These are phyloP conservation scores for Nycticryphes semicollaris DNA, from an alignment of 2,113 vertebrate genomes.

Conservation along the genomic window DNA sequence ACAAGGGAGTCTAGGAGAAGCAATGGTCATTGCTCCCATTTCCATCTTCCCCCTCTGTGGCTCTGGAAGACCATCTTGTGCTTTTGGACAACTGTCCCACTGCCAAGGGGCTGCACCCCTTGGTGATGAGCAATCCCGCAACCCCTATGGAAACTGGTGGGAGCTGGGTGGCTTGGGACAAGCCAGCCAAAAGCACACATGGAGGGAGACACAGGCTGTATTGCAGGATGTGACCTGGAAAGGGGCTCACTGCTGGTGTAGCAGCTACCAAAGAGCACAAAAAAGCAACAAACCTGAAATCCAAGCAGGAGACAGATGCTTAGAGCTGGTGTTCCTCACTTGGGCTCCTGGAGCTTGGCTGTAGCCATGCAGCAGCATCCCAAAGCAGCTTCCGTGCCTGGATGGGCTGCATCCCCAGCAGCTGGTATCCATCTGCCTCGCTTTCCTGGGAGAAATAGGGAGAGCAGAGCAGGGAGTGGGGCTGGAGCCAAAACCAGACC, in stretches of 20 bases:
- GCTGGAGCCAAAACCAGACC: background rate
- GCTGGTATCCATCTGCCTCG: background rate
- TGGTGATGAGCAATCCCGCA: background rate
- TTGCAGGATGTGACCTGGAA: background rate
- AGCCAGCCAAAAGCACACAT: fast-evolving
- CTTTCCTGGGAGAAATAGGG: background rate
- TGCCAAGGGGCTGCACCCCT: background rate
- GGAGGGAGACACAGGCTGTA: background rate
- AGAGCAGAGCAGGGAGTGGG: background rate
- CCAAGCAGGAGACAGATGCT: background rate
- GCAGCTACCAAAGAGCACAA: background rate
- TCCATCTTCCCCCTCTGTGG: background rate
- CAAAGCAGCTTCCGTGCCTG: background rate
- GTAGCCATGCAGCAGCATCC: background rate
- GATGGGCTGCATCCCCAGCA: fast-evolving
- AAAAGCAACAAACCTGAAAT: background rate
- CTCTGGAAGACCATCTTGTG: background rate
- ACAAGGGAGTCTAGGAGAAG: background rate
- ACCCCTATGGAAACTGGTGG: background rate
- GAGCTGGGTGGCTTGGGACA: background rate
- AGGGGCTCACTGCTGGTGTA: background rate
- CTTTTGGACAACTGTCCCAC: background rate
- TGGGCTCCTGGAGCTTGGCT: background rate
- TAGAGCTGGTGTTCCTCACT: background rate
- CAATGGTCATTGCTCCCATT: fast-evolving